Evolutionary conservation across 2,888 invertebrate species (phyloP).

Genomic region (Coelopa pilipes): DNA sequence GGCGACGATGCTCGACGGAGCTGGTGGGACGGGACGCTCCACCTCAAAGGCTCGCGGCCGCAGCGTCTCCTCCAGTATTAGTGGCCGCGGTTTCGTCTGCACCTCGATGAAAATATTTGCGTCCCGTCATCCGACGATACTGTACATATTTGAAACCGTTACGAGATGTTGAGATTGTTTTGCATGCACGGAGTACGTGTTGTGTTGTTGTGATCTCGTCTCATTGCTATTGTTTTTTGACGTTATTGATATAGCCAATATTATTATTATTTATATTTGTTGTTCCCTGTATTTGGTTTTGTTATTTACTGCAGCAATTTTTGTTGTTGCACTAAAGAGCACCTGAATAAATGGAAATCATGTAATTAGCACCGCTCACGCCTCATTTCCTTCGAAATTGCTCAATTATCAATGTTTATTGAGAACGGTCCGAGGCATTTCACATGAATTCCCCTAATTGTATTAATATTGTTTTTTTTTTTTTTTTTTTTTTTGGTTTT

Average conservation of each 20-base stretch:
- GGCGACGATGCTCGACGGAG: not conserved
- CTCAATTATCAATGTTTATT: not conserved
- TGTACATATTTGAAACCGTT: not conserved
- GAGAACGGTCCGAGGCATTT: too few relatives aligned
- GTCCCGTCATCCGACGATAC: too few relatives aligned
- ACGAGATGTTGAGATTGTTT: not conserved
- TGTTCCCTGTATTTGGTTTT: too few relatives aligned
- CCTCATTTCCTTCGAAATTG: not conserved
- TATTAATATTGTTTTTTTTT: too few relatives aligned
- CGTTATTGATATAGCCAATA: too few relatives aligned
- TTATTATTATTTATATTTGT: too few relatives aligned
- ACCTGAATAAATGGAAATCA: slow-evolving; percentile 5
- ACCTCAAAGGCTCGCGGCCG: not conserved
- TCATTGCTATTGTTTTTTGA: too few relatives aligned
- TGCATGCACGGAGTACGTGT: not conserved
- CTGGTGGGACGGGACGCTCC: not conserved
- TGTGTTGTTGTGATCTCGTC: not conserved
- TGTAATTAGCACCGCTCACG: slow-evolving; percentile 8
- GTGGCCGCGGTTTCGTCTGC: too few relatives aligned
- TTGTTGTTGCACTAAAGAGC: not conserved
- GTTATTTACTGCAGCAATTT: too few relatives aligned
- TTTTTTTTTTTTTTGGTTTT: too few relatives aligned
- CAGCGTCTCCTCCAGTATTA: not conserved
- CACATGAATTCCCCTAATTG: too few relatives aligned
- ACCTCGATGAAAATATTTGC: too few relatives aligned